Evolutionary conservation across 2,113 vertebrate species (phyloP).

Genomic region (Etheostoma spectabile): DNA sequence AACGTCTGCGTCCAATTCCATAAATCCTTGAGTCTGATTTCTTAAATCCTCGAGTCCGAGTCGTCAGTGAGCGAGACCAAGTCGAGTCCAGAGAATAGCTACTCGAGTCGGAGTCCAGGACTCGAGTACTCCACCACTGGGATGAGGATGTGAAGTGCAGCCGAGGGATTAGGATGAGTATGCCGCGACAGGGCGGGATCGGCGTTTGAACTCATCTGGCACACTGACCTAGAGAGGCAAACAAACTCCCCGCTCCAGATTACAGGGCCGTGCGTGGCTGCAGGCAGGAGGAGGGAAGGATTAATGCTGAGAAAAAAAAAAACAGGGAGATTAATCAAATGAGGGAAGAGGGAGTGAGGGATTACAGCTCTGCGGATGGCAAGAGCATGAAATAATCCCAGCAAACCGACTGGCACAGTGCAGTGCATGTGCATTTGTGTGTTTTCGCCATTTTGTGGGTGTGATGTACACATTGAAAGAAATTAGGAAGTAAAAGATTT

Average conservation of each 20-base stretch:
- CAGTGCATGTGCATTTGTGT: constrained; percentile 2
- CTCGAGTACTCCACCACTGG: too few species aligned
- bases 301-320: constrained; percentile 58
- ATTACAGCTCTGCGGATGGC: constrained; percentile 61
- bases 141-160: neutral
- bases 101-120: too few species aligned
- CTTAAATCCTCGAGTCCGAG: too few species aligned
- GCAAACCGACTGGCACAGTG: constrained; percentile 36
- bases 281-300: constrained; percentile 33
- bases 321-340: constrained; percentile 73
- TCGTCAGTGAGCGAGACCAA: too few species aligned
- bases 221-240: constrained; percentile 76
- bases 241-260: constrained; percentile 69
- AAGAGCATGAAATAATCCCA: constrained; percentile 65
- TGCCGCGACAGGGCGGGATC: constrained; percentile 36
- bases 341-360: constrained; percentile 55
- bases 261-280: constrained; percentile 42
- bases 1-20: too few species aligned
- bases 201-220: constrained; percentile 58
- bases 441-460: neutral
- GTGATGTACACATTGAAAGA: constrained; percentile 22
- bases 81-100: too few species aligned
- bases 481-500: constrained; percentile 13
- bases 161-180: constrained; percentile 26
- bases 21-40: too few species aligned